Evolutionary conservation across 2,888 invertebrate genomes (phyloP).

Genomic region (Sclerodermus sp.): DNA sequence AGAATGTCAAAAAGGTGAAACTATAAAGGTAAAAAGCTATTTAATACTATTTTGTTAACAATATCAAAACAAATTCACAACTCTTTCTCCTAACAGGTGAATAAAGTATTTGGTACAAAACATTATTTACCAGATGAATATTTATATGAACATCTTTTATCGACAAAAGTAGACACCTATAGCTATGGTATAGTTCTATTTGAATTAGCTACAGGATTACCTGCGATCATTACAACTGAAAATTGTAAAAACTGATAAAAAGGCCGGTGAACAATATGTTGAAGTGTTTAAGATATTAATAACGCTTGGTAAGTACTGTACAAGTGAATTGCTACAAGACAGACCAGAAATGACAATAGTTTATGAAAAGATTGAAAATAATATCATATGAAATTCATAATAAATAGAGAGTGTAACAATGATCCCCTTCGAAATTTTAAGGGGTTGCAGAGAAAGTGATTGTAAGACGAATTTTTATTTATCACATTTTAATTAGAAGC

Average conservation of each 20-base stretch:
- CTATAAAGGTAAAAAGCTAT: conserved; percentile 58
- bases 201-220: conserved; percentile 78
- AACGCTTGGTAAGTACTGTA: conserved; percentile 70
- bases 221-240: conserved; percentile 63
- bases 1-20: conserved; percentile 69
- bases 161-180: conserved; percentile 91
- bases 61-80: not conserved
- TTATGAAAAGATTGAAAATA: too few species aligned
- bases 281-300: conserved; percentile 65
- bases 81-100: conserved; percentile 35
- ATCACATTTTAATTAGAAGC: too few species aligned
- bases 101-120: conserved; percentile 85
- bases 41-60: too few species aligned
- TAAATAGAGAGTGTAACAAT: too few species aligned
- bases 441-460: too few species aligned
- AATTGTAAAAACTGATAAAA: conserved; percentile 58
- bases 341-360: conserved; percentile 81
- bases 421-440: too few species aligned
- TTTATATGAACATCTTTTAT: conserved; percentile 73
- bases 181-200: conserved; percentile 87
- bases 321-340: conserved; percentile 64
- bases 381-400: too few species aligned
- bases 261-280: conserved; percentile 59
- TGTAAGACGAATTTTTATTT: too few species aligned
- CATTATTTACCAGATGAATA: conserved; percentile 94